phyloP scores from a whole-genome alignment of 2,797 vertebrate genomes.

The Myripristis murdjan region DNA sequence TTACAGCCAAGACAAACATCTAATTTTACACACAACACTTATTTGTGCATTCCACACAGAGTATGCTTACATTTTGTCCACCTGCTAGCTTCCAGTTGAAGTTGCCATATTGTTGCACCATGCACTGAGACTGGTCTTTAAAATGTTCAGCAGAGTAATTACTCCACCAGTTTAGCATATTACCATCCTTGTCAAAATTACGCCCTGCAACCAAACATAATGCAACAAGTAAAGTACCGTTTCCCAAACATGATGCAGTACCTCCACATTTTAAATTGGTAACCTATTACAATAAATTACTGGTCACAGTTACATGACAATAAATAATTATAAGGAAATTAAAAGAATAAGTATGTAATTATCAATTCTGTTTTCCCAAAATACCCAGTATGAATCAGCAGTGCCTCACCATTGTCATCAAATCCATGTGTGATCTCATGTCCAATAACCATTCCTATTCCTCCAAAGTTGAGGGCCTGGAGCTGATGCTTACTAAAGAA shows the following conservation, averaged over 20 bases:
- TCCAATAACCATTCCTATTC: constrained; percentile 98
- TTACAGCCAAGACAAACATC: constrained; percentile 32
- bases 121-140: constrained; percentile 93
- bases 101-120: constrained; percentile 94
- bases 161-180: constrained; percentile 99
- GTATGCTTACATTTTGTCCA: constrained; percentile 90
- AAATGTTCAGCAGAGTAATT: constrained; percentile 94
- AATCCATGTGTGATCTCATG: constrained; percentile 98
- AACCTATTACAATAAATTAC: constrained; percentile 2
- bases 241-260: constrained; percentile 13
- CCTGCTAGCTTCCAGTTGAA: constrained; percentile 96
- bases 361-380: constrained; percentile 20
- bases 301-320: constrained; percentile 8
- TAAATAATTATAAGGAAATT: constrained; percentile 1
- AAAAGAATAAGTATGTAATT: background rate
- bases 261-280: background rate
- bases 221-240: constrained; percentile 8
- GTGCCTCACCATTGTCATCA: constrained; percentile 89
- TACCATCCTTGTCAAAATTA: constrained; percentile 97
- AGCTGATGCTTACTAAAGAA: constrained; percentile 98
- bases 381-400: background rate
- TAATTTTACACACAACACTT: constrained; percentile 6
- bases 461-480: constrained; percentile 96
- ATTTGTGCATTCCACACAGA: background rate
- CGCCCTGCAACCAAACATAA: constrained; percentile 85